Percentiles rank a stretch among this genome's conserved stretches.
phyloP scores from a whole-genome alignment of 2,113 vertebrate species.

The Lagenorhynchus albirostris region DNA sequence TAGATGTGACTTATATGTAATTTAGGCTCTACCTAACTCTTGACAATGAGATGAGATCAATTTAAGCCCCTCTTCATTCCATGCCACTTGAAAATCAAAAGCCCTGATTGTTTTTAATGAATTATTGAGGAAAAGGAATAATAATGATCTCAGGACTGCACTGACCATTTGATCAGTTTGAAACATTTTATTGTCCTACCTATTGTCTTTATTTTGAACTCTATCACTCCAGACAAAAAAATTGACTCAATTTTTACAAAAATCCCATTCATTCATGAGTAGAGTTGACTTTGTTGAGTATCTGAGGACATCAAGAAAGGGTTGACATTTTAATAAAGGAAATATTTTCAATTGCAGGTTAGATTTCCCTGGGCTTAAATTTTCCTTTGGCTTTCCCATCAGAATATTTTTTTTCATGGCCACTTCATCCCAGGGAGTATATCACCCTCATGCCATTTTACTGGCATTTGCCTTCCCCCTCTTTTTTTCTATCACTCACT shows the following conservation, averaged over 20 bases:
- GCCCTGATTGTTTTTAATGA: background rate
- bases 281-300: background rate
- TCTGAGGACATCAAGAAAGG: background rate
- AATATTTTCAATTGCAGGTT: background rate
- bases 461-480: background rate
- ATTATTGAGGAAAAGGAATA: background rate
- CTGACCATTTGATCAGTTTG: background rate
- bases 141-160: background rate
- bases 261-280: background rate
- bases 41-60: background rate
- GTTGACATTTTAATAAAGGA: background rate
- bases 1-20: background rate
- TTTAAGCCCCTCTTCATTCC: background rate
- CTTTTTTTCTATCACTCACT: background rate
- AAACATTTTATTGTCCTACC: background rate
- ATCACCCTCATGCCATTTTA: background rate
- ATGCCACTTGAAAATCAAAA: background rate
- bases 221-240: background rate
- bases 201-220: slow-evolving; percentile 19
- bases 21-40: background rate
- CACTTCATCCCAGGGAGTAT: background rate
- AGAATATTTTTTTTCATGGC: background rate
- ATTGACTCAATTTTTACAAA: background rate
- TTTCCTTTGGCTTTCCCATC: background rate
- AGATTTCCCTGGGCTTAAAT: background rate